These are phyloP conservation scores for Chionomys nivalis DNA, from an alignment of 2,113 vertebrate genomes.

Conservation along the genomic window DNA sequence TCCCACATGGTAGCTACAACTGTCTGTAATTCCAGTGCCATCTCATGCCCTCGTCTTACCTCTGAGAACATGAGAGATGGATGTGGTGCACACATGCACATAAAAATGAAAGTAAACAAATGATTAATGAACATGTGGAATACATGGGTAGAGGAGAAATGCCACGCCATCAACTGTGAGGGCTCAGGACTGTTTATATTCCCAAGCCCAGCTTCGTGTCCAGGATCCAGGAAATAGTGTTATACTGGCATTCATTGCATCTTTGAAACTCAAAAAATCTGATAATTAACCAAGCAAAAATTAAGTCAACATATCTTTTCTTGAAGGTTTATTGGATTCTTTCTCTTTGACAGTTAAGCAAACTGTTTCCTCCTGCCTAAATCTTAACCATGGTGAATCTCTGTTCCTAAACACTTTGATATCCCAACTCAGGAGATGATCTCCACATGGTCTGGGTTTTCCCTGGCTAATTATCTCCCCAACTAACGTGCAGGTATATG, in stretches of 20 bases:
- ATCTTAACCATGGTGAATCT: not conserved
- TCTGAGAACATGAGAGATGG: not conserved
- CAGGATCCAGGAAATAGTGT: not conserved
- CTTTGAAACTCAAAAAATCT: conserved; percentile 4
- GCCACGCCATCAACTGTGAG: not conserved
- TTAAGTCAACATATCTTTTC: not conserved
- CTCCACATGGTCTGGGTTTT: not conserved
- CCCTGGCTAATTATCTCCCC: not conserved
- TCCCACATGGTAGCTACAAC: not conserved
- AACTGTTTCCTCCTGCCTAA: not conserved
- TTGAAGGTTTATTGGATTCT: not conserved
- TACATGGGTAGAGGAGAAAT: not conserved
- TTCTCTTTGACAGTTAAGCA: not conserved
- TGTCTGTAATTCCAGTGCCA: not conserved
- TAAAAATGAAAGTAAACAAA: not conserved
- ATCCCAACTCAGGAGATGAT: not conserved
- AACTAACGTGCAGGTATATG: not conserved
- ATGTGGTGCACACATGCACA: not conserved
- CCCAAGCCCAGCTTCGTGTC: not conserved
- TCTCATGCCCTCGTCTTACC: not conserved
- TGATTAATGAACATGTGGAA: not conserved
- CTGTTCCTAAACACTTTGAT: not conserved
- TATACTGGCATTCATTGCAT: not conserved
- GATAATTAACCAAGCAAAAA: conserved; percentile 12
- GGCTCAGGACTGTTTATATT: not conserved